Evolutionary conservation across 2,113 vertebrate genomes (phyloP).

Genomic region (Blennius ocellaris): DNA sequence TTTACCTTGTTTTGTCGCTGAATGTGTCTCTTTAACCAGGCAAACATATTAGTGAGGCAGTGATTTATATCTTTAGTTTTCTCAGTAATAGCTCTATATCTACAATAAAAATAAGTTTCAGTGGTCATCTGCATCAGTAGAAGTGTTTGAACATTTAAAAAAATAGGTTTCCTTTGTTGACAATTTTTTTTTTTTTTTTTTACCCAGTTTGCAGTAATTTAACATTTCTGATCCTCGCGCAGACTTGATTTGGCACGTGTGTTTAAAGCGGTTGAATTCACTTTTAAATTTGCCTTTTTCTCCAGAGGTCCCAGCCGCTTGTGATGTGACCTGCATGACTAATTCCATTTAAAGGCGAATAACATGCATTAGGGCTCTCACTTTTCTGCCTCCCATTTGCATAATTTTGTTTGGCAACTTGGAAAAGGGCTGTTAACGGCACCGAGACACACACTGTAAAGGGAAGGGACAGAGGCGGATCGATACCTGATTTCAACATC

Average conservation of each 20-base stretch:
- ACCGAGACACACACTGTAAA: conserved; percentile 57
- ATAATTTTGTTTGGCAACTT: conserved; percentile 82
- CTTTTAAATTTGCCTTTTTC: conserved; percentile 79
- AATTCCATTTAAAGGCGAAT: conserved; percentile 80
- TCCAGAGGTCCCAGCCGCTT: conserved; percentile 67
- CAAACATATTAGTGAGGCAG: not conserved
- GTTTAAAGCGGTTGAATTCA: conserved; percentile 67
- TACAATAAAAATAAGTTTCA: not conserved
- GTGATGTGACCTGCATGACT: conserved; percentile 81
- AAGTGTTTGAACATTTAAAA: not conserved
- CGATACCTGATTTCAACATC: conserved; percentile 79
- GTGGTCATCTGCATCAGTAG: not conserved
- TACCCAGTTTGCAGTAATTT: conserved; percentile 30
- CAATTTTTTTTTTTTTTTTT: not conserved
- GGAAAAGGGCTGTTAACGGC: conserved; percentile 77
- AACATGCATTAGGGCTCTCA: conserved; percentile 71
- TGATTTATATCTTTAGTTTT: not conserved
- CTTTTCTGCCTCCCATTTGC: conserved; percentile 72
- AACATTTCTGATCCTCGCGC: conserved; percentile 28
- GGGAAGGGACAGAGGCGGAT: conserved; percentile 51
- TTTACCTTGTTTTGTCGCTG: not conserved
- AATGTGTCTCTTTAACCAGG: not conserved
- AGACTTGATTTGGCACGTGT: conserved; percentile 44
- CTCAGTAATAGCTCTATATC: not conserved
- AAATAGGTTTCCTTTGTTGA: conserved; percentile 4